Base-by-base conservation (phyloP, 2,888 invertebrate genomes). In the Xestoiulus laeticollis region DNA sequence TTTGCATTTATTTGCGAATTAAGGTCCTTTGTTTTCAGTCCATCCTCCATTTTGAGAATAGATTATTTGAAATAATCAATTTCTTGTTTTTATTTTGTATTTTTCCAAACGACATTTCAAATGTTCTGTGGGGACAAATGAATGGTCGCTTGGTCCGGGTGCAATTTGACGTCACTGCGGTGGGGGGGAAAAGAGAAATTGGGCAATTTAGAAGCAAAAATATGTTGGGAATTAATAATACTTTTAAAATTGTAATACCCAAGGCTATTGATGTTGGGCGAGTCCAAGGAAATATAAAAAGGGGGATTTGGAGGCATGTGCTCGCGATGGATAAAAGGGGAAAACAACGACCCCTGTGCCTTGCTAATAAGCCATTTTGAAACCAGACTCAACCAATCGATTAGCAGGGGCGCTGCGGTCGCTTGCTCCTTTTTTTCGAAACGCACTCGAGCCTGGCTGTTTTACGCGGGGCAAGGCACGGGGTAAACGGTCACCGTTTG, bases 221-320 rank as follows among this genome's bases (percentile, higher is more conserved):
- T 53, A 53, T 53, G 53, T 53, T 53, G 53, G 53, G 53, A 53
- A 53, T 53, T 53, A 53, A 53, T 53, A 53, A 53, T 53, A 53
- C 53, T 53, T 85, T 85, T 85, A 38, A 85, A 85, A 83, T 38
- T 85, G 85, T 85, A 85, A 85, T 85, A 33, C 38, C 85, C 85
- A 85, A 38, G 85, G 85, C 85, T 85, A 85, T 85, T 85, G 85
- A 85, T 85, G 85, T 85, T 85, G 85, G 85, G 43, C 33, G 32
- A 85, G 85, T 85, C 38, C 38, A 85, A 38, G 33, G 33, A 38
- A 85, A 85, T 85, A 38, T 85, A 85, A 38, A 43, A 38, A 85
- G 22, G 85, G 33, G 85, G 22, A 19, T 6, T n/a, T 22, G 30
- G 5, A 43, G 38, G 85, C 22, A 38, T 22, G 85, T 33, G 32